Base-by-base conservation (phyloP, 2,888 invertebrate species). In the Temnothorax unifasciatus region DNA sequence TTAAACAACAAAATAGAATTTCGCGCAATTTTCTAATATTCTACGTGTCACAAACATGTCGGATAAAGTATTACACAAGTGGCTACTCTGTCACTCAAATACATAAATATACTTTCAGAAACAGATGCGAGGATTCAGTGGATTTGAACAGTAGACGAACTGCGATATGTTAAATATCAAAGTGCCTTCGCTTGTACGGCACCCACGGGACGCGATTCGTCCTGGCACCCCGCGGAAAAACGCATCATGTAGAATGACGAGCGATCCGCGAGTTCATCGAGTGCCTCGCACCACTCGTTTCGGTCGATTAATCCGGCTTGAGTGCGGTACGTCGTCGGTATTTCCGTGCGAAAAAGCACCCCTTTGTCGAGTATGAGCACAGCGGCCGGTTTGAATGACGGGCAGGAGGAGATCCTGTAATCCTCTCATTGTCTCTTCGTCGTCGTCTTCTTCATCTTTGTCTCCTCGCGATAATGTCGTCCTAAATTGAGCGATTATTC, bases 331-430 rank as follows among this genome's bases (percentile, higher is more conserved):
- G 44, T 41, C 85, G 88, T 84, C 83, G 86, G 86, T 89, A 85
- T 88, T 90, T 90, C 90, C 88, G 86, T 87, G 90, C 85, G 90
- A 90, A 89, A 90, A 90, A 89, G 86, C 87, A 88, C 86, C 85
- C 87, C 89, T 90, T 90, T 85, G 87, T 81, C 47, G 71, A 83
- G 68, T 76, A 69, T 69, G 71, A 84, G 54, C 64, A 50, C 71
- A 71, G 59, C 59, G 59, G 52, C 29, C 29, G 76, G 29, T 73
- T 76, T 83, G 64, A 85, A 84, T 71, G 90, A 84, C 76, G 88
- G 63, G 79, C 21, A 15, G 85, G 88, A 87, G 85, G 64, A 87
- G 83, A 47, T n/a, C 57, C 87, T 68, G 86, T 90, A 88, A 90
- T 90, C 89, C 88, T 86, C 83, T 85, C 76, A 90, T 90, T 89